Evolutionary conservation across 37 sponge, comb jelly and placozoan species (phyloP).

Genomic region (Aplysina aerophoba): DNA sequence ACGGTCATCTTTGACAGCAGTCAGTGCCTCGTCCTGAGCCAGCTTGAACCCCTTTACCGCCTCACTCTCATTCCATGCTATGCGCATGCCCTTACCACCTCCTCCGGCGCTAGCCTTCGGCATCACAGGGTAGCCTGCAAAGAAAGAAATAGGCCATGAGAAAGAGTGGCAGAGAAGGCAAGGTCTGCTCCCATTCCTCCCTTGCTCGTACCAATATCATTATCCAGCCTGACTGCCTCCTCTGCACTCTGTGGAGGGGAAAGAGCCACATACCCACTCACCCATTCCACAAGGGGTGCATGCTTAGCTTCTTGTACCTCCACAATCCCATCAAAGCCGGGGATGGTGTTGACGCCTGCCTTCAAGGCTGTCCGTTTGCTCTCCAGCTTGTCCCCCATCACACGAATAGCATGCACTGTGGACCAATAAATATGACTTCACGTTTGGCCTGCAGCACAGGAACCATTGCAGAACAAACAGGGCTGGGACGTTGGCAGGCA

Average conservation of each 20-base stretch:
- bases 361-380: constrained; percentile 87
- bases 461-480: background rate
- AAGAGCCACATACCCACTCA: background rate
- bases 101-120: constrained; percentile 99
- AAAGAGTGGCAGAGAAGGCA: background rate
- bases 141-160: background rate
- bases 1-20: constrained; percentile 93
- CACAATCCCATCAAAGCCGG: constrained; percentile 95
- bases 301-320: constrained; percentile 56
- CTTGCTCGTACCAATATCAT: constrained; percentile 83
- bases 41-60: constrained; percentile 63
- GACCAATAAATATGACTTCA: constrained; percentile 93
- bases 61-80: constrained; percentile 92
- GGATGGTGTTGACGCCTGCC: constrained; percentile 91
- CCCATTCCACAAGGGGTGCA: background rate
- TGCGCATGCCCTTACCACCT: constrained; percentile 99
- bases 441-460: constrained; percentile 25
- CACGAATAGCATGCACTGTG: constrained; percentile 83
- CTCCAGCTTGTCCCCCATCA: constrained; percentile 98
- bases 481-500: background rate
- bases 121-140: constrained; percentile 96
- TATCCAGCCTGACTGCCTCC: constrained; percentile 83
- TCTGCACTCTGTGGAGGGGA: constrained; percentile 51
- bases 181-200: background rate
- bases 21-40: constrained; percentile 88